Evolutionary conservation across 2,888 invertebrate genomes (phyloP).

Genomic region (Lobophora halterata): DNA sequence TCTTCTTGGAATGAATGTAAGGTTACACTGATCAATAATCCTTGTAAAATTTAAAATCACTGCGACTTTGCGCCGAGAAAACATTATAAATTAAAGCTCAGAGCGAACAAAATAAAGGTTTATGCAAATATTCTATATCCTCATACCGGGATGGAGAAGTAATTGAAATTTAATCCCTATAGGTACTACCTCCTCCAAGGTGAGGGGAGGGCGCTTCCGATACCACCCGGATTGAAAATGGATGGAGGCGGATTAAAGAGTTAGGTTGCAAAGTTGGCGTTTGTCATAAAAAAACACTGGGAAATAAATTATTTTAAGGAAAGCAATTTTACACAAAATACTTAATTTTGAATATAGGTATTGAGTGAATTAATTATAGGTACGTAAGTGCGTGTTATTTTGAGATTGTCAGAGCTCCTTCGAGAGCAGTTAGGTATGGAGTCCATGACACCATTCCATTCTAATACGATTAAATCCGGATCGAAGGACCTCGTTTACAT

Average conservation of each 20-base stretch:
- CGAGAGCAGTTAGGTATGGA: too few species aligned
- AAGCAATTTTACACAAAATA: too few species aligned
- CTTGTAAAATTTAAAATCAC: not conserved
- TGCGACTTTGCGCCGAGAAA: too few species aligned
- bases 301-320: slow-evolving; percentile 1
- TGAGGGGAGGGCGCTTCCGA: slow-evolving; percentile 1
- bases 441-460: too few species aligned
- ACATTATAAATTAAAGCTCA: not conserved
- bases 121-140: slow-evolving; percentile 13
- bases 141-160: slow-evolving; percentile 11
- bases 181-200: too few species aligned
- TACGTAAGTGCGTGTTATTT: too few species aligned
- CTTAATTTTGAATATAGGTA: too few species aligned
- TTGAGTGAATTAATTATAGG: too few species aligned
- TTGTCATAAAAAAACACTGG: not conserved
- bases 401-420: too few species aligned
- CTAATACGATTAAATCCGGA: too few species aligned
- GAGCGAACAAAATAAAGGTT: slow-evolving; percentile 5
- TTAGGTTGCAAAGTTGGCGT: not conserved
- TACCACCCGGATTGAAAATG: slow-evolving; percentile 13
- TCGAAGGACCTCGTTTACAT: too few species aligned
- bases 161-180: slow-evolving; percentile 38
- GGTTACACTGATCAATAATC: slow-evolving; percentile 2
- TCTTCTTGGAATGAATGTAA: too few species aligned
- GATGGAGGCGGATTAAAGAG: slow-evolving; percentile 1